phyloP scores from a whole-genome alignment of 2,113 vertebrate genomes.

The Cygnus atratus region DNA sequence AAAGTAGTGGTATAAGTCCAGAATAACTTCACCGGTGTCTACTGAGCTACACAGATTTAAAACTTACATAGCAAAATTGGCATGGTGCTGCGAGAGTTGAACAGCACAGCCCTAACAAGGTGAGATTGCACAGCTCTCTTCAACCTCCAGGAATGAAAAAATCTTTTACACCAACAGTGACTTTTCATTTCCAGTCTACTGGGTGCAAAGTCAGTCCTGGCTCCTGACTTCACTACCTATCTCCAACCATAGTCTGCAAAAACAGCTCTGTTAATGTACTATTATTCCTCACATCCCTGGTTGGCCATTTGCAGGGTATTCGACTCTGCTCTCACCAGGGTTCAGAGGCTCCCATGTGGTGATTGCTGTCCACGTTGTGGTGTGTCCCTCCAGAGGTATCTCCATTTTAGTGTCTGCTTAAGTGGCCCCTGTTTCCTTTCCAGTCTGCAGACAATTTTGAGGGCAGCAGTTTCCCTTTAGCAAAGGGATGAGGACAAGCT shows the following conservation, averaged over 20 bases:
- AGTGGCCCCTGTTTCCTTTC: neutral
- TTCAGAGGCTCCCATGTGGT: neutral
- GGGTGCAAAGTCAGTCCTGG: neutral
- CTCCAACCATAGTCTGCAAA: neutral
- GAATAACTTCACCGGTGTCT: neutral
- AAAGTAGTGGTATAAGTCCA: neutral
- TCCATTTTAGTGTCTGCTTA: neutral
- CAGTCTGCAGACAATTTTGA: neutral
- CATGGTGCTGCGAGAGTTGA: neutral
- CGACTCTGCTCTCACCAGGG: neutral
- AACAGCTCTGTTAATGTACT: neutral
- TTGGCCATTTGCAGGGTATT: neutral
- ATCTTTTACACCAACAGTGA: neutral
- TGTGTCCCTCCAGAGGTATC: neutral
- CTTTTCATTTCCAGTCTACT: neutral
- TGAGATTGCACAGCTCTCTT: neutral
- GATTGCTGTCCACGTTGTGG: rapidly evolving
- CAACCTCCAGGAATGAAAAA: neutral
- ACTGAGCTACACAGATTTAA: neutral
- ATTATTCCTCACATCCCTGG: neutral
- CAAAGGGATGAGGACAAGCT: neutral
- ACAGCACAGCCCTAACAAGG: neutral
- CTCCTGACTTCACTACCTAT: rapidly evolving
- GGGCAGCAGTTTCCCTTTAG: neutral
- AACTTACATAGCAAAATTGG: neutral